phyloP scores from a whole-genome alignment of 1,140 invertebrate genomes.

The Diorhabda elongata region DNA sequence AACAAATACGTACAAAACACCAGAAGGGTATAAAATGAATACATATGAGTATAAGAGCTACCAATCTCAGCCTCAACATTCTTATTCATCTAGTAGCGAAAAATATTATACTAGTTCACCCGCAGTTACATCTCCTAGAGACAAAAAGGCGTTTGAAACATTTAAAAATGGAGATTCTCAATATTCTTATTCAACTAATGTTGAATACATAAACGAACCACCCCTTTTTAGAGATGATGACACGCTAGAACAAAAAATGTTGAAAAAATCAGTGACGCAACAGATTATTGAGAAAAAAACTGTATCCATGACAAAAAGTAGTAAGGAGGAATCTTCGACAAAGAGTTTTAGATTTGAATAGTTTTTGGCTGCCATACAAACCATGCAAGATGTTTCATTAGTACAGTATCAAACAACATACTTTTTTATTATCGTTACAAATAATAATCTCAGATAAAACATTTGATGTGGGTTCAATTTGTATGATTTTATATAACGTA shows the following conservation, averaged over 20 bases:
- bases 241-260: slow-evolving; percentile 49
- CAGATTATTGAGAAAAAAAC: slow-evolving; percentile 54
- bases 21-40: slow-evolving; percentile 42
- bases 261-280: slow-evolving; percentile 52
- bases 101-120: slow-evolving; percentile 49
- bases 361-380: not conserved
- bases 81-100: slow-evolving; percentile 47
- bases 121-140: slow-evolving; percentile 29
- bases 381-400: not conserved
- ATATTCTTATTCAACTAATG: slow-evolving; percentile 43
- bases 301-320: slow-evolving; percentile 49
- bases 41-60: slow-evolving; percentile 42
- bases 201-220: slow-evolving; percentile 47
- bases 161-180: slow-evolving; percentile 42
- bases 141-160: slow-evolving; percentile 29
- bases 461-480: too few relatives aligned
- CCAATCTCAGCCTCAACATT: slow-evolving; percentile 35
- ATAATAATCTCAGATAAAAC: too few relatives aligned
- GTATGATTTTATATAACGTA: too few relatives aligned
- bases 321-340: slow-evolving; percentile 51
- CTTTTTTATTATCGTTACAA: too few relatives aligned
- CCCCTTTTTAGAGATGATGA: slow-evolving; percentile 48
- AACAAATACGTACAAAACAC: slow-evolving; percentile 42
- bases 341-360: slow-evolving; percentile 51
- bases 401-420: too few relatives aligned